Conservation (phyloP, 2,888 invertebrate genomes). For the Temnothorax unifasciatus region DNA sequence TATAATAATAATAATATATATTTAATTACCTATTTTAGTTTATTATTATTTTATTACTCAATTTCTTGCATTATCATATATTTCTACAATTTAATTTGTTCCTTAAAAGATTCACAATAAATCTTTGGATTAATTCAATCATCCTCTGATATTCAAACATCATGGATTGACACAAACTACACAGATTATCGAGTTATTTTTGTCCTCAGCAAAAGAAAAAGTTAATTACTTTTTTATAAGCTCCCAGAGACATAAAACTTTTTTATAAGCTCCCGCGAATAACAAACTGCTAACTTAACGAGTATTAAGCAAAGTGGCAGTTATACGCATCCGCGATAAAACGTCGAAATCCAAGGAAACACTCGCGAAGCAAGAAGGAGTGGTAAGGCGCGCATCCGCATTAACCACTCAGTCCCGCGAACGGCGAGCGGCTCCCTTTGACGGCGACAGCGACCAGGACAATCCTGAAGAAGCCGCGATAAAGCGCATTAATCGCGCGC, state of each 20-base stretch:
- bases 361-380: constrained; percentile 69
- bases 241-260: constrained; percentile 17
- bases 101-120: not conserved
- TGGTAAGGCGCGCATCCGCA: constrained; percentile 65
- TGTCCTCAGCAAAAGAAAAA: not conserved
- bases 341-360: constrained; percentile 66
- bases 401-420: constrained; percentile 65
- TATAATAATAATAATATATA: constrained; percentile 2
- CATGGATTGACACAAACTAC: not conserved
- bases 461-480: constrained; percentile 80
- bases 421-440: constrained; percentile 78
- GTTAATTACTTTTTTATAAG: constrained; percentile 47
- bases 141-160: not conserved
- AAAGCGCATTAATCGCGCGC: constrained; percentile 81
- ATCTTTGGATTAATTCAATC: not conserved
- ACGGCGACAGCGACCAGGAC: constrained; percentile 73
- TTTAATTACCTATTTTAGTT: not conserved
- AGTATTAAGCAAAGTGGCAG: constrained; percentile 33
- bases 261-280: constrained; percentile 31
- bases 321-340: constrained; percentile 18
- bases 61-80: constrained; percentile 9
- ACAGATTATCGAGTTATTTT: constrained; percentile 8
- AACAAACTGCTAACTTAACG: constrained; percentile 41
- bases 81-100: constrained; percentile 14
- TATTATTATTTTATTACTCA: not conserved